Evolutionary conservation across 2,797 vertebrate genomes (phyloP).

Genomic region (Todus mexicanus): DNA sequence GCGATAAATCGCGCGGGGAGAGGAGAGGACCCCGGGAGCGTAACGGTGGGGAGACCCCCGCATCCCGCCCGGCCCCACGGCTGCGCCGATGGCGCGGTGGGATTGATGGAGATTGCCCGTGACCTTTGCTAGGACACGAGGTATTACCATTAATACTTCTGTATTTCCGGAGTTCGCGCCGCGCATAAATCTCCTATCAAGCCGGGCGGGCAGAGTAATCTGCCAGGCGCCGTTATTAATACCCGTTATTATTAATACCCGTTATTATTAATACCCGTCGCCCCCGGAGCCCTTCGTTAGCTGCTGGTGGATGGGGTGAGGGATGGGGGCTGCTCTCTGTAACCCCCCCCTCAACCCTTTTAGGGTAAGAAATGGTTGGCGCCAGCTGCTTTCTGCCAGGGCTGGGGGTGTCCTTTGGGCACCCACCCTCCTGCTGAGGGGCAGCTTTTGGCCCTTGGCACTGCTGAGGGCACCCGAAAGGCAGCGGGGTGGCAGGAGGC

Average conservation of each 20-base stretch:
- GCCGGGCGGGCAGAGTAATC: conserved; percentile 42
- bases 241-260: neutral
- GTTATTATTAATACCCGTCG: neutral
- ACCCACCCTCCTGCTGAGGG: fast-evolving
- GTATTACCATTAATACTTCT: conserved; percentile 66
- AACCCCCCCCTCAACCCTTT: neutral
- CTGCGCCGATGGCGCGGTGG: neutral
- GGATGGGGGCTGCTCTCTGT: fast-evolving
- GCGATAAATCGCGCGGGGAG: conserved; percentile 61
- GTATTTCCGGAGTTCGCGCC: conserved; percentile 40
- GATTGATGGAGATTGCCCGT: conserved; percentile 69
- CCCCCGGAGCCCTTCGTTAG: neutral
- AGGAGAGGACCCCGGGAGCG: neutral
- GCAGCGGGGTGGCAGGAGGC: neutral
- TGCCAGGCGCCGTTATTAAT: conserved; percentile 30
- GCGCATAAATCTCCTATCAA: conserved; percentile 63
- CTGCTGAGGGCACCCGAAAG: neutral
- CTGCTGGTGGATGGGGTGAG: fast-evolving
- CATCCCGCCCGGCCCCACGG: fast-evolving
- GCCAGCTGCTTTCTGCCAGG: neutral
- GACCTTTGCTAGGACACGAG: conserved; percentile 74
- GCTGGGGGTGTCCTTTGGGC: neutral
- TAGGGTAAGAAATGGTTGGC: neutral
- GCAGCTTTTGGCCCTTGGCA: fast-evolving
- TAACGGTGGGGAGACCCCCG: neutral